Conservation (phyloP, 2,888 invertebrate genomes). For the Tuta absoluta region DNA sequence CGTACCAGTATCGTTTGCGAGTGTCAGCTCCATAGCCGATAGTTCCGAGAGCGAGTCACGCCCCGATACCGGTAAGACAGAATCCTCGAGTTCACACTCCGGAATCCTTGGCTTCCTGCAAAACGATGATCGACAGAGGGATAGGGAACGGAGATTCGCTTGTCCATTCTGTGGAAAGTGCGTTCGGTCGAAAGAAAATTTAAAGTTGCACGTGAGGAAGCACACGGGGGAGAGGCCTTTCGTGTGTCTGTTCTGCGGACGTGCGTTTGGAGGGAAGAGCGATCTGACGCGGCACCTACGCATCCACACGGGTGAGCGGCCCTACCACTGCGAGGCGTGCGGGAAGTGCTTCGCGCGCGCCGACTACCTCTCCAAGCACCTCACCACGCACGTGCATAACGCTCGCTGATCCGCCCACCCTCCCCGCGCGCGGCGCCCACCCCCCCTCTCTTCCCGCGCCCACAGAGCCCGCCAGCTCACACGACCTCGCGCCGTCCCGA, state of each 20-base stretch:
- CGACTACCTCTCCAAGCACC: slow-evolving; percentile 94
- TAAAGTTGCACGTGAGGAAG: slow-evolving; percentile 92
- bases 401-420: slow-evolving; percentile 73
- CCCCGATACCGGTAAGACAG: slow-evolving; percentile 70
- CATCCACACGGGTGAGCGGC: slow-evolving; percentile 94
- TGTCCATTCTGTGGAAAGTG: slow-evolving; percentile 95
- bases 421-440: neutral
- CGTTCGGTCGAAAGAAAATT: slow-evolving; percentile 92
- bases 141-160: slow-evolving; percentile 89
- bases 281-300: slow-evolving; percentile 92
- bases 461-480: slow-evolving; percentile 2
- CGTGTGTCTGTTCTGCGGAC: slow-evolving; percentile 93
- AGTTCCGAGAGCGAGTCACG: slow-evolving; percentile 78
- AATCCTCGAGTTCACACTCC: slow-evolving; percentile 79
- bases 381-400: slow-evolving; percentile 93
- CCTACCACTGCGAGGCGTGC: slow-evolving; percentile 95
- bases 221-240: slow-evolving; percentile 94
- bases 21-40: slow-evolving; percentile 78
- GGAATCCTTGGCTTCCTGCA: slow-evolving; percentile 84
- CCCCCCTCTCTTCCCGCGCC: neutral
- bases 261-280: slow-evolving; percentile 94
- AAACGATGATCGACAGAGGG: slow-evolving; percentile 77
- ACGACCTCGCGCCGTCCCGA: slow-evolving; percentile 57
- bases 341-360: slow-evolving; percentile 95
- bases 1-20: slow-evolving; percentile 75